phyloP scores from a whole-genome alignment of 2,113 vertebrate species.

The Lepus americanus region DNA sequence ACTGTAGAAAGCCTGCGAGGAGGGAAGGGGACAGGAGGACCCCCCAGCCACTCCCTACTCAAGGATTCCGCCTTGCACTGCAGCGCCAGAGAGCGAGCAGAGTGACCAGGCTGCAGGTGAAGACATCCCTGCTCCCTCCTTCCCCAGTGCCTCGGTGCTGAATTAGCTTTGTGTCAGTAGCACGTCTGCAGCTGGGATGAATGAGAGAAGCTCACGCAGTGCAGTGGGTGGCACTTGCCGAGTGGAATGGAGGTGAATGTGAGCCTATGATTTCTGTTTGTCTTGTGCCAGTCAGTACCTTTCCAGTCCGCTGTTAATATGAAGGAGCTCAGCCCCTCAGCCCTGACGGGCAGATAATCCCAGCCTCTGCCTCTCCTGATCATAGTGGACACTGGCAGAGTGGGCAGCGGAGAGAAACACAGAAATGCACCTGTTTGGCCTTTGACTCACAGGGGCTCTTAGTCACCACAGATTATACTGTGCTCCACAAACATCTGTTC shows the following conservation, averaged over 20 bases:
- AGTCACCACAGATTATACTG: background rate
- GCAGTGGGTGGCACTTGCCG: conserved; percentile 63
- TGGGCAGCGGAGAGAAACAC: background rate
- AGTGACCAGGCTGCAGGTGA: conserved; percentile 52
- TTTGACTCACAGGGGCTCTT: background rate
- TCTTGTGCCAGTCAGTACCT: conserved; percentile 67
- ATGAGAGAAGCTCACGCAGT: conserved; percentile 79
- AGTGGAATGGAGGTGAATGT: conserved; percentile 68
- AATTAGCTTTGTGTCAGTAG: conserved; percentile 81
- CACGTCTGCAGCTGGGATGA: conserved; percentile 71
- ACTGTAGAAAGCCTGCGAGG: conserved; percentile 44
- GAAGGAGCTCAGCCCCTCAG: conserved; percentile 27
- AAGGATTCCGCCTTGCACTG: background rate
- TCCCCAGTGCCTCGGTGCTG: conserved; percentile 64
- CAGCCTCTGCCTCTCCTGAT: conserved; percentile 22
- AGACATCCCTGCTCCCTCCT: conserved; percentile 63
- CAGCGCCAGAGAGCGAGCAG: background rate
- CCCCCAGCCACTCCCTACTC: background rate
- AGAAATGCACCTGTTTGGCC: background rate
- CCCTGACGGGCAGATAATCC: conserved; percentile 25
- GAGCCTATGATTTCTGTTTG: conserved; percentile 73
- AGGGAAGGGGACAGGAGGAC: background rate
- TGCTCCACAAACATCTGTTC: background rate
- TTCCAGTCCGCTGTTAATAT: conserved; percentile 62
- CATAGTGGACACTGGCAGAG: background rate